These are phyloP conservation scores for Xenops minutus DNA, from an alignment of 2,797 vertebrate genomes.

Conservation along the genomic window DNA sequence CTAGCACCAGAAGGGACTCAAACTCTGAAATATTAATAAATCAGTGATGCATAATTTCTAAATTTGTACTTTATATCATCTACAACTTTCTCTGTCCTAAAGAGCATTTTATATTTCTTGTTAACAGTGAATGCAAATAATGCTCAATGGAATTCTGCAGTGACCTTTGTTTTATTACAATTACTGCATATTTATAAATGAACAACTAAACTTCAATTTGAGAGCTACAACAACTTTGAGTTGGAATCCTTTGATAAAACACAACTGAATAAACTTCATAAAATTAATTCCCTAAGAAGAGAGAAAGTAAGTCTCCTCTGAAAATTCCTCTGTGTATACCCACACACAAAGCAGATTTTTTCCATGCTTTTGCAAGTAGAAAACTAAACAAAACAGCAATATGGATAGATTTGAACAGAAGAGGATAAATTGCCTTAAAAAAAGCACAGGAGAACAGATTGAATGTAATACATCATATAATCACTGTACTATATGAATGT, in stretches of 20 bases:
- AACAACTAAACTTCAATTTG: conserved; percentile 51
- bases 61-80: conserved; percentile 38
- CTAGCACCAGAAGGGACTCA: background rate
- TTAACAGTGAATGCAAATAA: conserved; percentile 67
- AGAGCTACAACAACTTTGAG: conserved; percentile 58
- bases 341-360: conserved; percentile 38
- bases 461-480: background rate
- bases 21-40: conserved; percentile 43
- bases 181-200: conserved; percentile 60
- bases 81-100: conserved; percentile 41
- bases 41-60: conserved; percentile 39
- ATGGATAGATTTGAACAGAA: conserved; percentile 13
- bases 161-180: conserved; percentile 70
- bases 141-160: conserved; percentile 47
- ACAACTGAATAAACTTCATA: conserved; percentile 67
- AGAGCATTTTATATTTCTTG: conserved; percentile 58
- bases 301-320: conserved; percentile 38
- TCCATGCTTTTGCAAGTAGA: conserved; percentile 23
- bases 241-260: conserved; percentile 66
- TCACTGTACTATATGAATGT: background rate
- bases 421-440: conserved; percentile 4
- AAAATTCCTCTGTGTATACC: conserved; percentile 50
- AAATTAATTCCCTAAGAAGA: conserved; percentile 60
- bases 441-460: background rate
- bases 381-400: conserved; percentile 46